Percentiles rank a stretch among this genome's conserved stretches.
phyloP scores from a whole-genome alignment of 2,888 invertebrate species.

The Dendrolimus pini region DNA sequence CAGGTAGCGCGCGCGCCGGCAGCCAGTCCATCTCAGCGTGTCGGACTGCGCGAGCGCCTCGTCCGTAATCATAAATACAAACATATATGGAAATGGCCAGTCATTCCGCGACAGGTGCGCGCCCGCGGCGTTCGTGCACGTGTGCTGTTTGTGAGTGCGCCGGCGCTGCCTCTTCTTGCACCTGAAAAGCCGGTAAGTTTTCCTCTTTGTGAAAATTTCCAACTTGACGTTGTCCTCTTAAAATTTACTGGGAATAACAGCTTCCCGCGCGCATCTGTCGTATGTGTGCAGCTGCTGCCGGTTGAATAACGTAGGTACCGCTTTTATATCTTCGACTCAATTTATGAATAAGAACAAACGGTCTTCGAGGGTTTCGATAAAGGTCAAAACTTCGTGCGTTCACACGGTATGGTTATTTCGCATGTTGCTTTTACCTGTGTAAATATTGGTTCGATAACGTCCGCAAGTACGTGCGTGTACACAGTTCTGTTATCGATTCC shows the following conservation, averaged over 20 bases:
- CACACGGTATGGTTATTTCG: constrained; percentile 52
- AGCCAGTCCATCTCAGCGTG: constrained; percentile 64
- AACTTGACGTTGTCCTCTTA: constrained; percentile 38
- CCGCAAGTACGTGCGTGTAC: constrained; percentile 57
- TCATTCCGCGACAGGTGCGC: constrained; percentile 75
- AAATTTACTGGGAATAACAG: constrained; percentile 48
- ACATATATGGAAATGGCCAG: constrained; percentile 65
- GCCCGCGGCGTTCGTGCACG: constrained; percentile 69
- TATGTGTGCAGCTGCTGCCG: constrained; percentile 61
- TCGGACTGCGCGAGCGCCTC: constrained; percentile 67
- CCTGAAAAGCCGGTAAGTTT: constrained; percentile 47
- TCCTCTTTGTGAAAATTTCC: constrained; percentile 31
- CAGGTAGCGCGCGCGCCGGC: constrained; percentile 65
- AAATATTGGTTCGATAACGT: constrained; percentile 68
- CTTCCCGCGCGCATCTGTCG: constrained; percentile 66
- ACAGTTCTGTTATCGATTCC: constrained; percentile 70
- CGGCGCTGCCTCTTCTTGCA: constrained; percentile 44
- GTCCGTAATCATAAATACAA: constrained; percentile 42
- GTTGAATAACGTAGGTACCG: constrained; percentile 48
- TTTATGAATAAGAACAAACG: constrained; percentile 7
- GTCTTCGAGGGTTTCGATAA: neutral
- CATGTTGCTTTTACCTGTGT: constrained; percentile 59
- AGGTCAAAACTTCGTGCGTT: constrained; percentile 31
- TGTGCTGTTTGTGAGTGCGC: constrained; percentile 74
- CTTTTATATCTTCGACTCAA: constrained; percentile 7